Conservation (phyloP, 2,113 vertebrate species). For the Notothenia coriiceps region DNA sequence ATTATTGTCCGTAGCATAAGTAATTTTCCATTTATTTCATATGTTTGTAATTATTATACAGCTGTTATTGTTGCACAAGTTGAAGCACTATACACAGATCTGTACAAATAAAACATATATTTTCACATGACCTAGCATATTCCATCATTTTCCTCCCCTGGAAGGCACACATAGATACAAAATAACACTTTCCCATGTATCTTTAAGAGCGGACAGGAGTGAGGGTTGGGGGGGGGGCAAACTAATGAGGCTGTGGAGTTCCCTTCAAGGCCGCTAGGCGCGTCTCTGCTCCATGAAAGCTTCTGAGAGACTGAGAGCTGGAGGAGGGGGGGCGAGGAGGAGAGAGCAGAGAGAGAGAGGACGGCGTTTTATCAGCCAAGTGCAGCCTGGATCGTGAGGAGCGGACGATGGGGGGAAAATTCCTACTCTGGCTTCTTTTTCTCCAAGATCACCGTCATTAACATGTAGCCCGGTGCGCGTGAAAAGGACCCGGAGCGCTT, state of each 20-base stretch:
- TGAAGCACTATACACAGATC: not conserved
- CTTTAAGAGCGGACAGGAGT: conserved; percentile 49
- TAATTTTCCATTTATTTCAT: not conserved
- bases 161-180: not conserved
- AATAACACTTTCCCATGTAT: conserved; percentile 28
- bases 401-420: conserved; percentile 71
- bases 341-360: conserved; percentile 72
- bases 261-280: conserved; percentile 68
- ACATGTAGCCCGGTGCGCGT: conserved; percentile 77
- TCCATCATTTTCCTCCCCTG: not conserved
- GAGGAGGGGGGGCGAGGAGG: conserved; percentile 33
- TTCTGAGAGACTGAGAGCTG: conserved; percentile 36
- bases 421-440: conserved; percentile 57
- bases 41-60: not conserved
- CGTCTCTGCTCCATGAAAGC: conserved; percentile 78
- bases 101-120: not conserved
- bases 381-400: conserved; percentile 87
- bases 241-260: conserved; percentile 51
- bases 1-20: not conserved
- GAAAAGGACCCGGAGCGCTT: conserved; percentile 77
- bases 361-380: conserved; percentile 88
- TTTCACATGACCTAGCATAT: not conserved
- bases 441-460: conserved; percentile 66
- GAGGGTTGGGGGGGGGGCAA: conserved; percentile 19
- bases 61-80: not conserved